Evolutionary conservation across 1,140 invertebrate genomes (phyloP), one percentile per base, ranked within the genome.

Genomic region (Elysia chlorotica): DNA sequence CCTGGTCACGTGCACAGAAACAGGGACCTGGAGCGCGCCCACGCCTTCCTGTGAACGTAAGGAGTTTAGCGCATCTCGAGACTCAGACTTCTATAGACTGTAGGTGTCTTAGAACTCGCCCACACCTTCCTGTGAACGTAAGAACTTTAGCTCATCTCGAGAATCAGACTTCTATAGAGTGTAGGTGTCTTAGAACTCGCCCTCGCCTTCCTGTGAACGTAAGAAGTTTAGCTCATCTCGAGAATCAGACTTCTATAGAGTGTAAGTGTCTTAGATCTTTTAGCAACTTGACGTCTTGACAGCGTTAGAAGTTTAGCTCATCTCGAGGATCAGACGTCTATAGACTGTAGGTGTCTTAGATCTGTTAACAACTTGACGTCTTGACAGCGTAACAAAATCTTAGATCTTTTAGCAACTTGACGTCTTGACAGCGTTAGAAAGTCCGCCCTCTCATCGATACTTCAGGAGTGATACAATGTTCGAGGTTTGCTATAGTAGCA

Each of bases 31-130:
- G 67, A 59, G 54, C 30, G 0, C 6, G n/a, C 67, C 30, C 2
- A 28, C 14, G n/a, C 67, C 67, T 21, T 35, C n/a, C 10, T 69
- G 67, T 61, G 5, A 69, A 37, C 23, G 67, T 69, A 59, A 59
- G 63, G 28, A n/a, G n/a, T n/a, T 48, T 48, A 48, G 41, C 41
- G 41, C 61, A 28, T 28, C 14, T 63, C 35, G 10, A 14, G 6
- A 59, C 10, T n/a, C 6, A n/a, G 25, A 10, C 25, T 25, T 59
- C 6, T 25, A 14, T 25, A 59, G n/a, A n/a, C n/a, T n/a, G n/a
- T n/a, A n/a, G n/a, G 67, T 53, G 14, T 0, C 1, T 2, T 69
- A 56, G 67, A 59, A 36, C 30, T 0, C 6, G n/a, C 67, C 30
- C 2, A 28, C 14, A n/a, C 67, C 67, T 21, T 35, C n/a, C 10